Base-by-base conservation (phyloP, 2,113 vertebrate species). In the Ptychochromis oligacanthus region DNA sequence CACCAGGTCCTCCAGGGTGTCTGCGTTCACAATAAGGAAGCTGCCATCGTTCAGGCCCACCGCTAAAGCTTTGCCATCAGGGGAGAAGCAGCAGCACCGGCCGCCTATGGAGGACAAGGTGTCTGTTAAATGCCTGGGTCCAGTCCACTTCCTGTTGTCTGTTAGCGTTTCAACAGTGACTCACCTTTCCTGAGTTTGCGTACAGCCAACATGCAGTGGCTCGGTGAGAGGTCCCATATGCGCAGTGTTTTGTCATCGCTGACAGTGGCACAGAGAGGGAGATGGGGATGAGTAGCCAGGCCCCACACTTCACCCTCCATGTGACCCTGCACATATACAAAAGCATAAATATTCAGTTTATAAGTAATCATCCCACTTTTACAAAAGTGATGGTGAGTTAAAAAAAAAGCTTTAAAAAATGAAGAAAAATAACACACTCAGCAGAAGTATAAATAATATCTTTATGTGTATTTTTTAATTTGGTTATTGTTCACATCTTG, bases 281-380 rank as follows among this genome's bases (percentile, higher is more conserved):
- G 96, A 90, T 99, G 98, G 82, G 98, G 98, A 91, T 99, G 98
- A 89, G 97, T 97, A 87, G 98, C 98, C 93, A 99, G 94, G 92
- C 98, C 98, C 97, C 98, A 99, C 80, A 99, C 98, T 88, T 99
- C 98, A 85, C 98, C 98, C 93, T 99, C 98, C 98, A 99, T 99
- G 93, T 99, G 98, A 94, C 98, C 98, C 98, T 99, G 93, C 22
- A 92, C 89, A 87, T 56, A 81, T 61, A 54, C 28, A 78, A 74
- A 2, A 31, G 24, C 6, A 36, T 28, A 4, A 17, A 77, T 74
- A 77, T 61, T 67, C 40, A 1, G 78, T 65, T 62, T 20, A 40
- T 5, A 70, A 5, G 36, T 22, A 26, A 52, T 34, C 28, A 20
- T 72, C 5, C 43, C 8, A 78, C 7, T 43, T n/a, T 55, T 5